Evolutionary conservation across 1,140 invertebrate species (phyloP), one percentile per base, ranked within the genome.

Genomic region (Temnothorax curvispinosus): DNA sequence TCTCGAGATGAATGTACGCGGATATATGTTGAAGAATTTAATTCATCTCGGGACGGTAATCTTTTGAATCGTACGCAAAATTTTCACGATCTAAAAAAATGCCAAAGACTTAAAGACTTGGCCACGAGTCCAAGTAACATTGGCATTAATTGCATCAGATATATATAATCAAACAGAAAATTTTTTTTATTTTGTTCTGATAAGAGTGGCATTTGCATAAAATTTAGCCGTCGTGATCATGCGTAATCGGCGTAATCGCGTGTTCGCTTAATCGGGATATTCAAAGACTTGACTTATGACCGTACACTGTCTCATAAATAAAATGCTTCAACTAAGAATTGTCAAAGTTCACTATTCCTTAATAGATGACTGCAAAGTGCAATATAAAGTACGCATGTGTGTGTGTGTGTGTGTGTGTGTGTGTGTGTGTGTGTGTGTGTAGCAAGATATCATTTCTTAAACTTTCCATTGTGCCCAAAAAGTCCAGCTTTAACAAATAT

Each of bases 61-160:
- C 11, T 60, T 35, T 58, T 41, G 0, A 54, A n/a, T 15, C 38
- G 38, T 4, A 35, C 11, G 18, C 18, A 74, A 38, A 54, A 35
- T 74, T 72, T 5, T 7, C 9, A 32, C 38, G 2, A 65, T 38
- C 65, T 47, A 4, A 78, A 64, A 27, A 78, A 11, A 35, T 78
- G 44, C 11, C 27, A 78, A 50, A 65, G 13, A 7, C 7, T 3
- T 9, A 78, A 65, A 78, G 15, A 65, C 50, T 18, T 44, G n/a
- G n/a, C 21, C 32, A 7, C 41, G 13, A 7, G 3, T 15, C 3
- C 27, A 27, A 62, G 41, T 77, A 78, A 62, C 27, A 50, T 78
- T 27, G 65, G 58, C 41, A 35, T 65, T 78, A 78, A 78, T 65
- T 65, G 27, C 44, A 78, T 47, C 44, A 78, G 60, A 65, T 65